Evolutionary conservation across 2,113 vertebrate genomes (phyloP).

Genomic region (Martes martes): DNA sequence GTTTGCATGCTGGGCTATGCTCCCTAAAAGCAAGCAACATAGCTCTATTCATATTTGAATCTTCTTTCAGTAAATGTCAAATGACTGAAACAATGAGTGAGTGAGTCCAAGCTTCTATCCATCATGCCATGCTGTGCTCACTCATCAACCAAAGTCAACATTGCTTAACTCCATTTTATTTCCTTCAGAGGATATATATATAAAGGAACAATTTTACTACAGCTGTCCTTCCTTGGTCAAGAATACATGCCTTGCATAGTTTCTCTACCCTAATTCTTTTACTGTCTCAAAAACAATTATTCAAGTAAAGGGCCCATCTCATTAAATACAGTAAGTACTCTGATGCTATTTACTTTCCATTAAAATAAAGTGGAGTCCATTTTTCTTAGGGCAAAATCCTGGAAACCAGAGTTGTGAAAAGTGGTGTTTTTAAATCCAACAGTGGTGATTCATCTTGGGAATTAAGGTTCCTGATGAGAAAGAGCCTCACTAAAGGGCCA

Average conservation of each 20-base stretch:
- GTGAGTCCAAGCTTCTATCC: background rate
- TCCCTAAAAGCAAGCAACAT: background rate
- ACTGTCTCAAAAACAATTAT: background rate
- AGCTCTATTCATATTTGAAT: background rate
- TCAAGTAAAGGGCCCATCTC: background rate
- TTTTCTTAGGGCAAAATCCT: conserved; percentile 55
- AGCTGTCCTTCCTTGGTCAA: background rate
- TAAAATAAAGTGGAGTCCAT: conserved; percentile 41
- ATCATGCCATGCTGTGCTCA: background rate
- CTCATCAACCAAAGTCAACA: background rate
- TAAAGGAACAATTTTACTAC: background rate
- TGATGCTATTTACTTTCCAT: conserved; percentile 44
- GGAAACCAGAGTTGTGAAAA: conserved; percentile 14
- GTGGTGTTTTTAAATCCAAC: conserved; percentile 12
- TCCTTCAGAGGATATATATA: background rate
- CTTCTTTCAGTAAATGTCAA: background rate
- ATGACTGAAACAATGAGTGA: background rate
- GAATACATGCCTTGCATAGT: background rate
- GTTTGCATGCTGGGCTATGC: background rate
- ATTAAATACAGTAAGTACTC: conserved; percentile 37
- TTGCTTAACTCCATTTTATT: background rate
- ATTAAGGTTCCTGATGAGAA: conserved; percentile 52
- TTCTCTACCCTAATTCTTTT: background rate
- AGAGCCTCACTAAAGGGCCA: background rate
- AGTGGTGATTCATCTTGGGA: conserved; percentile 46